Evolutionary conservation across 2,113 vertebrate species (phyloP).

Genomic region (Nycticryphes semicollaris): DNA sequence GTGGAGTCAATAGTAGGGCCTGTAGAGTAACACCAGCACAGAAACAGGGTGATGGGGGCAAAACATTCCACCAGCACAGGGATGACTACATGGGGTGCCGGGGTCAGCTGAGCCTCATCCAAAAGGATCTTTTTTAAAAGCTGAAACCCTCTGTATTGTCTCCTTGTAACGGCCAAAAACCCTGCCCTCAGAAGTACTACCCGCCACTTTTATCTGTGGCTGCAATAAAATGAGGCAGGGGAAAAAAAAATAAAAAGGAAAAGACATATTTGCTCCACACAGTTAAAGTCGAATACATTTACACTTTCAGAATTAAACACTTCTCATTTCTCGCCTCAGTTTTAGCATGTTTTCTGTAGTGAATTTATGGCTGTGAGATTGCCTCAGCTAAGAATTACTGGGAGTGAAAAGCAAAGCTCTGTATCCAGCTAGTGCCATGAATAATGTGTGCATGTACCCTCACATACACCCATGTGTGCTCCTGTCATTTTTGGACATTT

Average conservation of each 20-base stretch:
- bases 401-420: neutral
- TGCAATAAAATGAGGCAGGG: neutral
- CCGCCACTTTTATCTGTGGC: neutral
- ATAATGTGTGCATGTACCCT: conserved; percentile 29
- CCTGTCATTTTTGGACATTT: conserved; percentile 26
- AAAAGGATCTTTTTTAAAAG: neutral
- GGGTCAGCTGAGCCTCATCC: neutral
- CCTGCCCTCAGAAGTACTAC: neutral
- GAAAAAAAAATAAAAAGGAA: neutral
- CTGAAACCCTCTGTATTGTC: neutral
- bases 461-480: conserved; percentile 29
- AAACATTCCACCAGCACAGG: neutral
- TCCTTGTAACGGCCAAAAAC: neutral
- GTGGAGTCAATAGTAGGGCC: rapidly evolving
- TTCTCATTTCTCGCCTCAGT: conserved; percentile 22
- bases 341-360: neutral
- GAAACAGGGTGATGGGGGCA: neutral
- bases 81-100: neutral
- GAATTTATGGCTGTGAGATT: conserved; percentile 33
- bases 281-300: conserved; percentile 28
- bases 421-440: neutral
- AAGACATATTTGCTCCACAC: conserved; percentile 3
- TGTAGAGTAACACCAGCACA: neutral
- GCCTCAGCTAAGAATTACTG: conserved; percentile 2
- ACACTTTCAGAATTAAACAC: conserved; percentile 24